Evolutionary conservation across 1,140 invertebrate genomes (phyloP), one percentile per base, ranked within the genome.

Genomic region (Calosoma granatense): DNA sequence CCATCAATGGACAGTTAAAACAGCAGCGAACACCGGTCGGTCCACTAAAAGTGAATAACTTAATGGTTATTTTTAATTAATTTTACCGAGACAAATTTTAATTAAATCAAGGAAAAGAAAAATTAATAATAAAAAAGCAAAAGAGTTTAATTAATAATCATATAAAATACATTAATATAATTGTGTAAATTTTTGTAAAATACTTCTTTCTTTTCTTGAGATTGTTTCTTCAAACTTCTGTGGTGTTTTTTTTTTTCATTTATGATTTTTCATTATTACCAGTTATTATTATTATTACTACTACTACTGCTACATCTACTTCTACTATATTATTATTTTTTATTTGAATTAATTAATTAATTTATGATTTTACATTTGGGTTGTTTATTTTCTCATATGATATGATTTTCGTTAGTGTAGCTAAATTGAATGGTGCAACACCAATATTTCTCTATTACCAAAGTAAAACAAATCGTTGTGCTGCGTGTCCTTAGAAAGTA

Each of bases 161-260:
- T 56, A 64, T 59, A 64, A 68, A 67, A 63, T 67, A 67, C 63
- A 67, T 67, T 68, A 67, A 67, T 62, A 66, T 67, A 64, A 69
- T 66, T 70, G 67, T 70, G 69, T 71, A 71, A 67, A 71, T 71
- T 71, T 71, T 71, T 71, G 69, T 71, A 71, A 69, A 64, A 69
- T 69, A 69, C 67, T 67, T 64, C 53, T 65, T 68, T 63, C 63
- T 57, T 55, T n/a, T n/a, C n/a, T n/a, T 11, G 21, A 47, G 14
- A 14, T 51, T 51, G 20, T 53, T 53, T 22, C 19, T n/a, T 55
- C 22, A 59, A 56, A 15, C 26, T 51, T 22, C 21, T 43, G 9
- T 55, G 15, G 20, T 30, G 30, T 53, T 19, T 57, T 20, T 52
- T 52, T 56, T 11, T 2, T 22, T 19, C 20, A 53, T 41, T 56